A percentile compares a stretch with the other conserved stretches of the same genome.
phyloP scores from a whole-genome alignment of 2,888 invertebrate species.

The Parasteatoda lunata region DNA sequence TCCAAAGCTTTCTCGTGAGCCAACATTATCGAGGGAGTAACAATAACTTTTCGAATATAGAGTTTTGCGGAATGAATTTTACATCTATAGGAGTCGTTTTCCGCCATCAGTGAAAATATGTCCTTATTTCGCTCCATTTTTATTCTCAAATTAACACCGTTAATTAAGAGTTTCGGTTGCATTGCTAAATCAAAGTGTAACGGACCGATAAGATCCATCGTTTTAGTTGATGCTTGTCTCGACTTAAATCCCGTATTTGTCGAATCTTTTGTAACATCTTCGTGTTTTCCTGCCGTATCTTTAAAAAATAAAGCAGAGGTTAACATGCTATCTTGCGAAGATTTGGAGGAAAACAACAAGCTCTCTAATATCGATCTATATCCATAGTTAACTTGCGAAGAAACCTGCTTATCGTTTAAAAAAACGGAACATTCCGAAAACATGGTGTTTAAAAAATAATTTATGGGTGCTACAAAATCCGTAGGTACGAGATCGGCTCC shows the following conservation, averaged over 20 bases:
- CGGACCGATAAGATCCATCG: conserved; percentile 7
- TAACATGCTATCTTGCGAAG: conserved; percentile 6
- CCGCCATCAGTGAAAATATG: conserved; percentile 17
- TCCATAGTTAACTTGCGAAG: conserved; percentile 25
- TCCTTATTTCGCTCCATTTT: conserved; percentile 30
- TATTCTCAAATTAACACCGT: conserved; percentile 28
- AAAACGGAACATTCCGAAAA: too few species aligned
- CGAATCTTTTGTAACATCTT: neutral
- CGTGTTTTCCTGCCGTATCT: neutral
- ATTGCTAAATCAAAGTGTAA: conserved; percentile 30
- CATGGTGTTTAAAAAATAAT: too few species aligned
- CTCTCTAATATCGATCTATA: conserved; percentile 32
- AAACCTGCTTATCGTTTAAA: conserved; percentile 42
- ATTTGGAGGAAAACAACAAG: conserved; percentile 31
- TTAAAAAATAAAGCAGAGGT: conserved; percentile 23
- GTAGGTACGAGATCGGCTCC: neutral
- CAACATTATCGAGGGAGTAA: conserved; percentile 18
- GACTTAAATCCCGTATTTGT: conserved; percentile 8
- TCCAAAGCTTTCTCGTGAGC: conserved; percentile 54
- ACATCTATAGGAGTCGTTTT: neutral
- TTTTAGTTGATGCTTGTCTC: neutral
- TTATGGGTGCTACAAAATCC: neutral
- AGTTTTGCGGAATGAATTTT: conserved; percentile 10
- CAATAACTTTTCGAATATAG: conserved; percentile 27
- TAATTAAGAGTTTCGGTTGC: conserved; percentile 34